Evolutionary conservation across 2,888 invertebrate genomes (phyloP).

Genomic region (Callinectes sapidus): DNA sequence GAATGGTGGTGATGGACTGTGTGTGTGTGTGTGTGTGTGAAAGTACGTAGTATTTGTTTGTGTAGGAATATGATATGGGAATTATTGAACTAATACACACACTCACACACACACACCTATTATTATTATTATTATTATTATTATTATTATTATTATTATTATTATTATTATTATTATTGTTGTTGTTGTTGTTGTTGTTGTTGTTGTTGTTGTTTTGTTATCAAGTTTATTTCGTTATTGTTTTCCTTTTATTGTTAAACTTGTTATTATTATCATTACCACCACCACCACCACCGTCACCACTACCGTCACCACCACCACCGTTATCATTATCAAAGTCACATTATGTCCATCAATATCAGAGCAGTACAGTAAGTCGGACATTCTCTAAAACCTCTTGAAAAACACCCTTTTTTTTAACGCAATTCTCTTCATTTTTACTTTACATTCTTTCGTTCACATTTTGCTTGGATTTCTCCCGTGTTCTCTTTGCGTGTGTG

Average conservation of each 20-base stretch:
- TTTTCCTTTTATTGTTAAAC: neutral
- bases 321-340: too few relatives aligned
- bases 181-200: neutral
- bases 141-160: neutral
- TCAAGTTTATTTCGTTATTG: neutral
- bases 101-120: constrained; percentile 12
- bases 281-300: too few relatives aligned
- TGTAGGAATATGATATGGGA: neutral
- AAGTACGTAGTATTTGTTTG: neutral
- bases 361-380: too few relatives aligned
- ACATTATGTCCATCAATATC: too few relatives aligned
- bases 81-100: neutral
- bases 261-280: neutral
- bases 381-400: too few relatives aligned
- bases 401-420: too few relatives aligned
- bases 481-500: too few relatives aligned
- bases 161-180: neutral
- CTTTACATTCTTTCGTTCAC: too few relatives aligned
- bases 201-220: neutral
- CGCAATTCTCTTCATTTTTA: too few relatives aligned
- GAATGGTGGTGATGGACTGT: neutral
- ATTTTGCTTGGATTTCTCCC: too few relatives aligned
- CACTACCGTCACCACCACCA: too few relatives aligned
- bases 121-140: neutral
- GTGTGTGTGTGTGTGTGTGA: constrained; percentile 6